These are phyloP conservation scores for Lasioglossum leucozonium DNA, from an alignment of 2,888 invertebrate species.

Conservation along the genomic window DNA sequence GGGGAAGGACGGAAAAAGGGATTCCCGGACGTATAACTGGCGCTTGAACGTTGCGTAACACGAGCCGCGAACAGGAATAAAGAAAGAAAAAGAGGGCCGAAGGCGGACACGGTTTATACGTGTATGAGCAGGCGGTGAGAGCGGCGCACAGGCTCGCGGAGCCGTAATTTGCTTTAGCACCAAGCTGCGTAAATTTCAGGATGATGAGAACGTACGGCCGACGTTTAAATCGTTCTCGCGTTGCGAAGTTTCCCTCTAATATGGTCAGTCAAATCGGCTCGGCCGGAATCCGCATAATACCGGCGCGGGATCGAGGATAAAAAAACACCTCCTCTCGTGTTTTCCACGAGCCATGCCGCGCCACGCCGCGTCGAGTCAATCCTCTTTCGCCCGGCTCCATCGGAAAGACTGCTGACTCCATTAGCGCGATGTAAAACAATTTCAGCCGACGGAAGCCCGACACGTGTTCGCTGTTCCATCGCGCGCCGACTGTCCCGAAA, in stretches of 20 bases:
- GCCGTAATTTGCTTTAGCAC: conserved; percentile 78
- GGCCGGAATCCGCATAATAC: conserved; percentile 59
- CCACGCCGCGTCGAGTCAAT: conserved; percentile 46
- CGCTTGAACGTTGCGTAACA: conserved; percentile 20
- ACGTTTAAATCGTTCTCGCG: conserved; percentile 72
- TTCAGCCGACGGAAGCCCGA: conserved; percentile 27
- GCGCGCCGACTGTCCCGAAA: background rate
- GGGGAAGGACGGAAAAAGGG: background rate
- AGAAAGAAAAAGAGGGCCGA: conserved; percentile 31
- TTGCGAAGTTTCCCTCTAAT: conserved; percentile 67
- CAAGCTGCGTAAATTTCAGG: conserved; percentile 76
- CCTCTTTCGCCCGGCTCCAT: conserved; percentile 52
- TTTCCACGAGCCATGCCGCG: background rate
- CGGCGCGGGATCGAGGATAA: conserved; percentile 41
- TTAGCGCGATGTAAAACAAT: conserved; percentile 67
- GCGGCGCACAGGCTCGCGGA: conserved; percentile 60
- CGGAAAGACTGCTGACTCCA: conserved; percentile 46
- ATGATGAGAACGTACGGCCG: conserved; percentile 77
- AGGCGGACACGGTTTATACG: conserved; percentile 48
- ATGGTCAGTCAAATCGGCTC: conserved; percentile 64
- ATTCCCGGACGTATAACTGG: conserved; percentile 15
- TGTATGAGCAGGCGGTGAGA: conserved; percentile 46
- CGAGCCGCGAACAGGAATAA: conserved; percentile 6
- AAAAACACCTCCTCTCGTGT: conserved; percentile 40
- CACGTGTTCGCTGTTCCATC: conserved; percentile 5